These are phyloP conservation scores for Girardia tigrina DNA, from an alignment of 2,888 invertebrate genomes.

Conservation along the genomic window DNA sequence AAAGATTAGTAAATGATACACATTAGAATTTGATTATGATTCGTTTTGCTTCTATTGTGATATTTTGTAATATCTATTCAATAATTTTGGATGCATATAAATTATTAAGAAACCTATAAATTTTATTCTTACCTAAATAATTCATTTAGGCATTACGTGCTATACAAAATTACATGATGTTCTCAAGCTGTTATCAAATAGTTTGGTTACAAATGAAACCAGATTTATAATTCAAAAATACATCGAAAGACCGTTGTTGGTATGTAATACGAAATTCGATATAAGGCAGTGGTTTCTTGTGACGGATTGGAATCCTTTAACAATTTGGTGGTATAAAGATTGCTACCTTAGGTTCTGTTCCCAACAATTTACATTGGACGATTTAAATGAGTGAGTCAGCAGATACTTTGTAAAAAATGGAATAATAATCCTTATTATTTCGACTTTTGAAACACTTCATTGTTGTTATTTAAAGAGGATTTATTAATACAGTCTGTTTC, in stretches of 20 bases:
- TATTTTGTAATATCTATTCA: no score
- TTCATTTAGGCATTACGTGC: conserved; percentile 71
- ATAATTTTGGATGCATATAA: no score
- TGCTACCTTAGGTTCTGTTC: conserved; percentile 78
- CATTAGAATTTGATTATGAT: no score
- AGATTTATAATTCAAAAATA: conserved; percentile 82
- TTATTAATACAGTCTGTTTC: no score
- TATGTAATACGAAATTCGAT: conserved; percentile 81
- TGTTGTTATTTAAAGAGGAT: no score
- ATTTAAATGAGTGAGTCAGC: conserved; percentile 69
- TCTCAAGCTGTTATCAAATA: conserved; percentile 53
- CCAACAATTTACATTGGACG: conserved; percentile 61
- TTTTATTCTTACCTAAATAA: no score
- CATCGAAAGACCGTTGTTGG: conserved; percentile 73
- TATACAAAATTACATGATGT: conserved; percentile 75
- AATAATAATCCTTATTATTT: neutral
- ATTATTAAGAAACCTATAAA: no score
- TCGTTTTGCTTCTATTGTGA: no score
- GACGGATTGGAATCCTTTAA: conserved; percentile 73
- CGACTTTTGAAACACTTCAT: neutral
- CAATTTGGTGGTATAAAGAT: conserved; percentile 81
- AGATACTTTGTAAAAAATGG: no score
- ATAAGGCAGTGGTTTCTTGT: conserved; percentile 87
- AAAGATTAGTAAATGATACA: no score
- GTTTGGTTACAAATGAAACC: conserved; percentile 40